Conservation (phyloP, 2,113 vertebrate species). For the Mionectes macconnelli region DNA sequence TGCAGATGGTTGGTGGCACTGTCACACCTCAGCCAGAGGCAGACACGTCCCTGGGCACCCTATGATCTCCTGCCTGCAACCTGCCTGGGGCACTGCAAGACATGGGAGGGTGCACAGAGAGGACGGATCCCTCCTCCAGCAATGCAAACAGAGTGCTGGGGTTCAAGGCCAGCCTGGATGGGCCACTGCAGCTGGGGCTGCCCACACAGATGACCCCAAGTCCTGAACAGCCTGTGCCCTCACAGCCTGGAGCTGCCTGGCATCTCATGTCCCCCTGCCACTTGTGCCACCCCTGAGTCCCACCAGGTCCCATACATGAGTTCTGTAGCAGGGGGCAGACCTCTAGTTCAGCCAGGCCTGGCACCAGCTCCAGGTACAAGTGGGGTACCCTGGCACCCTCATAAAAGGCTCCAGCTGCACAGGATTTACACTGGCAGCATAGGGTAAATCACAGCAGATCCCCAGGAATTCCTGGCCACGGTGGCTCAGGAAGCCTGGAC, state of each 20-base stretch:
- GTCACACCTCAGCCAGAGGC: not conserved
- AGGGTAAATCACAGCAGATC: not conserved
- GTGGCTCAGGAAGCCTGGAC: not conserved
- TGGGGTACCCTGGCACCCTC: not conserved
- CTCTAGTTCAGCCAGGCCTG: not conserved
- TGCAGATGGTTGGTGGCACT: not conserved
- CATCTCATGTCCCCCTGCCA: not conserved
- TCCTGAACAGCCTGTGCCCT: not conserved
- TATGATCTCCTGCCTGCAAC: not conserved
- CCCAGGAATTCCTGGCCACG: not conserved
- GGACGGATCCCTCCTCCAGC: not conserved
- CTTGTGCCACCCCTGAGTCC: rapidly evolving
- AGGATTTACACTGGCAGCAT: not conserved
- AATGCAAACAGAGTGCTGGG: not conserved
- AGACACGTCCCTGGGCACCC: not conserved
- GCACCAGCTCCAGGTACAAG: not conserved
- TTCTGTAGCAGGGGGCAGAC: not conserved
- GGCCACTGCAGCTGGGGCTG: not conserved
- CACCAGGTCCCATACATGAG: not conserved
- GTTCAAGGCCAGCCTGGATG: rapidly evolving
- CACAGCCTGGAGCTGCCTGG: not conserved
- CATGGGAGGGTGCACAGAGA: not conserved
- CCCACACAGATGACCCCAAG: not conserved
- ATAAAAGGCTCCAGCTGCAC: not conserved
- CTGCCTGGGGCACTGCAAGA: not conserved